Conservation (phyloP, 2,797 vertebrate genomes). For the Rhabdophis nuchalis region DNA sequence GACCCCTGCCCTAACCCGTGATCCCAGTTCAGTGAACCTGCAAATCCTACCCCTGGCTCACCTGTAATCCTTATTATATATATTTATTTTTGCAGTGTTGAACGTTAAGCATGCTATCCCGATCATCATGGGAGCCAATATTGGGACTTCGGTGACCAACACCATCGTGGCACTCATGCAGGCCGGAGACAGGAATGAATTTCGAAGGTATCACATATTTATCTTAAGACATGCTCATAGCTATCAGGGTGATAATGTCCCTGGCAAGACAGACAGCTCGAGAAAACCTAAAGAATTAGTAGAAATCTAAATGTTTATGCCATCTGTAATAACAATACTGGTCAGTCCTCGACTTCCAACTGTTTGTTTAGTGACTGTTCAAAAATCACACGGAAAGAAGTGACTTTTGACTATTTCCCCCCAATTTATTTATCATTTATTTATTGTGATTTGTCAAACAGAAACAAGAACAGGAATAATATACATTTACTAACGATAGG, state of each 20-base stretch:
- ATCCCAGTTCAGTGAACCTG: no score
- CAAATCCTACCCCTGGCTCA: no score
- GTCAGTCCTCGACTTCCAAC: no score
- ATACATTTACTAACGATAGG: no score
- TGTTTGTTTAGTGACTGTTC: no score
- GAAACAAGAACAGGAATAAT: no score
- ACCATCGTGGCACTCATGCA: conserved; percentile 97
- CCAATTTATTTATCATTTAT: no score
- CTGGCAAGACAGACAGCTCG: background rate
- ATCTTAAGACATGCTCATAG: background rate
- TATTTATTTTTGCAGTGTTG: conserved; percentile 76
- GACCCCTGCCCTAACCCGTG: no score
- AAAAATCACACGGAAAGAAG: no score
- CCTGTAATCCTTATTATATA: background rate
- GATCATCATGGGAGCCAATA: conserved; percentile 97
- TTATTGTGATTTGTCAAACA: no score
- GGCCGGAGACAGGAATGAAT: conserved; percentile 89
- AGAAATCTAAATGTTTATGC: background rate
- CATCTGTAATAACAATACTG: no score
- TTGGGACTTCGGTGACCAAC: conserved; percentile 96
- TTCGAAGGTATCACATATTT: conserved; percentile 82
- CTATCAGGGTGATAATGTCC: background rate
- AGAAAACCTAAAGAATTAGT: background rate
- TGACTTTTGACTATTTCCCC: rapidly evolving
- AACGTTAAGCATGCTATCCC: conserved; percentile 85